Evolutionary conservation across 2,797 vertebrate species (phyloP), one percentile per base, ranked within the genome.

Genomic region (Bryconaethiops microstoma): DNA sequence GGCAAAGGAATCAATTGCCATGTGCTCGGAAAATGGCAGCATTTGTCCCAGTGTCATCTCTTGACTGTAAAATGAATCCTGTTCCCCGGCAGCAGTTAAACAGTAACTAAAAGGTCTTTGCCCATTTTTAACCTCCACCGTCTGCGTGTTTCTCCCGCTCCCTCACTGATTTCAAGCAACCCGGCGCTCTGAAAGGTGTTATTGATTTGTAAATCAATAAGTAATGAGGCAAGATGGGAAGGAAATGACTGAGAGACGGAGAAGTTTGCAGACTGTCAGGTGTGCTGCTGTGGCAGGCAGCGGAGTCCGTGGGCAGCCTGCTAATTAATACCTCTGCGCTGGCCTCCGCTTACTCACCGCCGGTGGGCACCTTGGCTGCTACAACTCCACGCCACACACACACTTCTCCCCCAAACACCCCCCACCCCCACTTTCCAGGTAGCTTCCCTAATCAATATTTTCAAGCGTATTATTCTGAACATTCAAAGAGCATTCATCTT

Each of bases 201-300:
- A 93, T 94, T 90, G 92, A 94, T 94, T 93, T 92, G 85, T 78
- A 88, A 93, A 94, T 94, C 93, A 87, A 94, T 94, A 92, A 87
- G 90, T 91, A 90, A 91, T 91, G 91, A 94, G 91, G 87, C 88
- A 87, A 91, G 92, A 92, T 91, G 88, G 91, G 84, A 77, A 88
- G 90, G 87, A 93, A 91, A 93, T 89, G 89, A 88, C 79, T 87
- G 77, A 82, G 85, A 92, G 90, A 87, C 88, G 89, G 88, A 80
- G 85, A 39, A 73, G 69, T 74, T 81, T 81, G 69, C 74, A 83
- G 84, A 81, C 85, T 87, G 84, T 86, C 82, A 84, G 84, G 86
- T 88, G 35, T 60, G 73, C 86, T 79, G 80, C 81, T 83, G 73
- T 81, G 80, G 85, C 74, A 73, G 79, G 75, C 81, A 77, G 62